phyloP scores from a whole-genome alignment of 2,888 invertebrate species.

The Octonoba sinensis region DNA sequence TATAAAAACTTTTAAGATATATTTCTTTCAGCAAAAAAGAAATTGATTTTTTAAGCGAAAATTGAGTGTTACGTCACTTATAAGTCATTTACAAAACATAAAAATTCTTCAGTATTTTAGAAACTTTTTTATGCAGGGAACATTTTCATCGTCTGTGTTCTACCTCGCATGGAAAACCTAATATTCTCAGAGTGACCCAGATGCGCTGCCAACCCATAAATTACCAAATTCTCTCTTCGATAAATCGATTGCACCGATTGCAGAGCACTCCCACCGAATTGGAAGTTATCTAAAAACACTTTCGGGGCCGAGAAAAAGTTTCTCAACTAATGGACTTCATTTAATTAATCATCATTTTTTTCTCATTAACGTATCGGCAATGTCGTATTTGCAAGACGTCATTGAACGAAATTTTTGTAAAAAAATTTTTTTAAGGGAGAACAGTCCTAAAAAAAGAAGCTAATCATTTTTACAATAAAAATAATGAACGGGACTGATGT shows the following conservation, averaged over 20 bases:
- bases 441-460: constrained; percentile 2
- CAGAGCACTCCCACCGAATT: not conserved
- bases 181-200: too few species aligned
- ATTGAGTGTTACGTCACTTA: too few species aligned
- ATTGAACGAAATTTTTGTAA: constrained; percentile 17
- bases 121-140: too few species aligned
- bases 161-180: too few species aligned
- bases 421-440: not conserved
- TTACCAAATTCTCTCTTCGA: constrained; percentile 13
- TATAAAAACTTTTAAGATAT: too few species aligned
- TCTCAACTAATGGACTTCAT: constrained; percentile 39
- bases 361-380: constrained; percentile 23
- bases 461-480: constrained; percentile 56
- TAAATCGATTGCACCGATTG: constrained; percentile 26
- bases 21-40: too few species aligned
- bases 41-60: too few species aligned
- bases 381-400: constrained; percentile 9
- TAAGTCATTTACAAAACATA: too few species aligned
- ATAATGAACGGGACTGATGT: constrained; percentile 19
- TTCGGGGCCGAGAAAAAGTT: constrained; percentile 21
- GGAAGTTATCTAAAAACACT: constrained; percentile 23
- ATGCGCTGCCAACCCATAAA: too few species aligned
- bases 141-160: too few species aligned
- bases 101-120: too few species aligned
- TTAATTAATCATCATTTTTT: constrained; percentile 59